Evolutionary conservation across 2,797 vertebrate species (phyloP).

Genomic region (Scolopax bukidnonensis): DNA sequence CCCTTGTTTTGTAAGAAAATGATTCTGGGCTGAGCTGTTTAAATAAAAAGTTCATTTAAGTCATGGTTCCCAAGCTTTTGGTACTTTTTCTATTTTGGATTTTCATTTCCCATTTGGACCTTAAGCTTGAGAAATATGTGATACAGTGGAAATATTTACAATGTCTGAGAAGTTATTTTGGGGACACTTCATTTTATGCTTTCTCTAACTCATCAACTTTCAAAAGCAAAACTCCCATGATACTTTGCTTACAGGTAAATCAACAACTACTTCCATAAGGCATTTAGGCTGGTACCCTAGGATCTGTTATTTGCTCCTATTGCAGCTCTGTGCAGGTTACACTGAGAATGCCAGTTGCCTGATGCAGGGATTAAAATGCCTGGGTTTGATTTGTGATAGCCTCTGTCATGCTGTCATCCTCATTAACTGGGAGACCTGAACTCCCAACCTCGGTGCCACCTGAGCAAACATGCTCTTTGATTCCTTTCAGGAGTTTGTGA

Average conservation of each 20-base stretch:
- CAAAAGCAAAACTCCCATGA: not conserved
- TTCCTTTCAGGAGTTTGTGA: not conserved
- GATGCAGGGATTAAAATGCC: not conserved
- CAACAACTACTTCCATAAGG: not conserved
- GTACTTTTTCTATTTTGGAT: not conserved
- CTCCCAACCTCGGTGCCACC: not conserved
- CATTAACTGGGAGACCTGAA: not conserved
- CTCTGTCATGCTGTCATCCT: not conserved
- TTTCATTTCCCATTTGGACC: not conserved
- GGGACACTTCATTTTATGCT: not conserved
- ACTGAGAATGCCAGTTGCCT: not conserved
- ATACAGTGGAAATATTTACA: not conserved
- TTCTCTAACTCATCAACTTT: not conserved
- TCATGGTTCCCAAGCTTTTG: not conserved
- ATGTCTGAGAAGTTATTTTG: not conserved
- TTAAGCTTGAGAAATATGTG: not conserved
- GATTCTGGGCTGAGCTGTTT: not conserved
- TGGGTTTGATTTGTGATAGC: not conserved
- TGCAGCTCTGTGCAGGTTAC: not conserved
- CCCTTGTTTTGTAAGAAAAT: not conserved
- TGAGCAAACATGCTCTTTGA: not conserved
- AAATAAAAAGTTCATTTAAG: not conserved
- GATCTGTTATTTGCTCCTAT: not conserved
- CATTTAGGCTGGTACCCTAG: not conserved
- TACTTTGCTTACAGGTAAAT: not conserved